phyloP scores from a whole-genome alignment of 2,888 invertebrate species.

The Steinernema hermaphroditum region DNA sequence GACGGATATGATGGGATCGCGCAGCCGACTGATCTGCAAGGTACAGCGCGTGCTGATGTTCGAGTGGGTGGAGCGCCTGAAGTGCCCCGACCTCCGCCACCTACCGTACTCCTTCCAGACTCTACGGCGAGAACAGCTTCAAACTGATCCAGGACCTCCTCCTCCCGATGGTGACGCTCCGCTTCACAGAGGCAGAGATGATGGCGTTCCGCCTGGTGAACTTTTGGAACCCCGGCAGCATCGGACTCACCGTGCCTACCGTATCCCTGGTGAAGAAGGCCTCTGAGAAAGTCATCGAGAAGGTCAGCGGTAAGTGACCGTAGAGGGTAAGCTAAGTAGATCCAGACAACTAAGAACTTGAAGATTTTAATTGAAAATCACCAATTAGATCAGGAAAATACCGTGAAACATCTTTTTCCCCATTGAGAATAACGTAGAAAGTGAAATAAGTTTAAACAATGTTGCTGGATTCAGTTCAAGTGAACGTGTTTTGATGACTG shows the following conservation, averaged over 20 bases:
- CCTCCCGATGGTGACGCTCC: conserved; percentile 44
- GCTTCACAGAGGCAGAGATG: conserved; percentile 51
- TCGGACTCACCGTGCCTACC: conserved; percentile 41
- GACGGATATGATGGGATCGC: too few relatives aligned
- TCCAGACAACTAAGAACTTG: too few relatives aligned
- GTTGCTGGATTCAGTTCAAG: too few relatives aligned
- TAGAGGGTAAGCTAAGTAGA: too few relatives aligned
- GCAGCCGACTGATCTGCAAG: too few relatives aligned
- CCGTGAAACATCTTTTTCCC: conserved; percentile 49
- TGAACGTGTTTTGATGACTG: too few relatives aligned
- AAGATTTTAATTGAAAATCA: conserved; percentile 47
- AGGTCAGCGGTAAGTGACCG: conserved; percentile 47
- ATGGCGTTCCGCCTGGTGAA: conserved; percentile 56
- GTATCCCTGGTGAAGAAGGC: conserved; percentile 42
- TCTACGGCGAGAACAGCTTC: conserved; percentile 51
- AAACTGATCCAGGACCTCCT: conserved; percentile 50
- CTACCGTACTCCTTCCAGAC: conserved; percentile 42
- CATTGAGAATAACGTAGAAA: too few relatives aligned
- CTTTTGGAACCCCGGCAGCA: conserved; percentile 60
- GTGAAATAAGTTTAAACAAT: too few relatives aligned
- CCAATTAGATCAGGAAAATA: conserved; percentile 48
- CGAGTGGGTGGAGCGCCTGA: conserved; percentile 61
- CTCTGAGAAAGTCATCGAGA: conserved; percentile 49
- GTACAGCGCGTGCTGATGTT: conserved; percentile 61
- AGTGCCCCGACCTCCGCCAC: neutral